These are phyloP conservation scores for Epicauta chinensis DNA, from an alignment of 1,140 invertebrate species.

Conservation along the genomic window DNA sequence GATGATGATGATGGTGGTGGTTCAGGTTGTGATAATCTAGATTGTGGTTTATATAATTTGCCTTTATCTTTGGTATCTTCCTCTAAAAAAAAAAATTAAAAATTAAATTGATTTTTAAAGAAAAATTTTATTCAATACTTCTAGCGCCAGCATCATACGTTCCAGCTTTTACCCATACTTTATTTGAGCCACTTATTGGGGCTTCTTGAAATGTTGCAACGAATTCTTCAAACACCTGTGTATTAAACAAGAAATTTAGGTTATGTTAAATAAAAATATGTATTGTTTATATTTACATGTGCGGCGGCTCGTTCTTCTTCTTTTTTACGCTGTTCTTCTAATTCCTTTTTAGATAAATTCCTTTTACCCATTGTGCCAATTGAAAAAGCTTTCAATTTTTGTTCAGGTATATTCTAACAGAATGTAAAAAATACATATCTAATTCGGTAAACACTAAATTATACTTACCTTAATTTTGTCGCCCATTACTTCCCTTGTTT, in stretches of 20 bases:
- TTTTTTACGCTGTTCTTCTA: constrained; percentile 83
- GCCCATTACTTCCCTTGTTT: not conserved
- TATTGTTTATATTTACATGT: constrained; percentile 48
- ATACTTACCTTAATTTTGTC: constrained; percentile 11
- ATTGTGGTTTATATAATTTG: constrained; percentile 89
- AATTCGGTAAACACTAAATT: not conserved
- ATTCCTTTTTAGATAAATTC: constrained; percentile 74
- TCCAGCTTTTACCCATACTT: constrained; percentile 95
- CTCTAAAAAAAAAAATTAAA: constrained; percentile 46
- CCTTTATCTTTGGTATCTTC: constrained; percentile 86
- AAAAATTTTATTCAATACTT: constrained; percentile 61
- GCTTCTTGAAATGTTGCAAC: constrained; percentile 93
- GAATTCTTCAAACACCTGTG: constrained; percentile 91
- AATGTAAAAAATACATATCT: not conserved
- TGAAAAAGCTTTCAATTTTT: constrained; percentile 77
- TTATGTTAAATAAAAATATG: constrained; percentile 9
- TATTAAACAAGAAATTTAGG: constrained; percentile 9
- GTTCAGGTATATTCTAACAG: constrained; percentile 52
- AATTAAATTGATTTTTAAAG: not conserved
- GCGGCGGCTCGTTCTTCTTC: constrained; percentile 84
- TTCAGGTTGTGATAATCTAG: constrained; percentile 54
- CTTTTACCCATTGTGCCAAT: constrained; percentile 77
- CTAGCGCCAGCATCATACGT: constrained; percentile 91
- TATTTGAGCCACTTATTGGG: constrained; percentile 66
- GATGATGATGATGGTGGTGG: constrained; percentile 43